Percentiles rank a stretch among this genome's conserved stretches.
phyloP scores from a whole-genome alignment of 1,140 invertebrate species.

The Pseudomyrmex dendroicus region DNA sequence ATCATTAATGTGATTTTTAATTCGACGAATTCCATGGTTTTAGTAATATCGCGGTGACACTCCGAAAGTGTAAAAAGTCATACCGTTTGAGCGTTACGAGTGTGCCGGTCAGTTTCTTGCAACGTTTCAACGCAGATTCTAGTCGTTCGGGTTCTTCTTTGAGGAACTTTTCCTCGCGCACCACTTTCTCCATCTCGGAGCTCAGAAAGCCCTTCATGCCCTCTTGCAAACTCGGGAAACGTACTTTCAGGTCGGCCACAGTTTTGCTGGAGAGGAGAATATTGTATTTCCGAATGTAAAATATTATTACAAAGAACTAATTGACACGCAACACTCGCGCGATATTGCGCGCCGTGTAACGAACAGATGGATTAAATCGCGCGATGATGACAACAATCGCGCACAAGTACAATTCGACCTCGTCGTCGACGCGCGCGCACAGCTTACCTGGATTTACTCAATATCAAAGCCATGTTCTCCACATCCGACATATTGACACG shows the following conservation, averaged over 20 bases:
- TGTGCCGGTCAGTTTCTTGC: conserved; percentile 98
- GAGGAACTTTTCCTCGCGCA: conserved; percentile 97
- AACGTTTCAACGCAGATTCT: conserved; percentile 95
- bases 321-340: not conserved
- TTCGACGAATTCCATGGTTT: too few relatives aligned
- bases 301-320: not conserved
- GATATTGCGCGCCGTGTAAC: too few relatives aligned
- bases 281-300: not conserved
- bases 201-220: conserved; percentile 94
- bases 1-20: too few relatives aligned
- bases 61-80: conserved; percentile 5
- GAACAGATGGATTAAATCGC: not conserved
- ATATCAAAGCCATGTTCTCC: conserved; percentile 96
- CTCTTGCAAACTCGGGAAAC: conserved; percentile 95
- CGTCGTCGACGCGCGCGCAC: not conserved
- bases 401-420: conserved; percentile 15
- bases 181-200: conserved; percentile 97
- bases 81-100: conserved; percentile 98
- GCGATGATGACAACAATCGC: not conserved
- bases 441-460: conserved; percentile 92
- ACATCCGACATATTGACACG: conserved; percentile 98
- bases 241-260: conserved; percentile 96
- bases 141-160: conserved; percentile 97
- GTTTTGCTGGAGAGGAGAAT: conserved; percentile 89
- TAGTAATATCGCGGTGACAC: too few relatives aligned